Evolutionary conservation across 1,140 invertebrate species (phyloP), one percentile per base, ranked within the genome.

Genomic region (Manduca sexta): DNA sequence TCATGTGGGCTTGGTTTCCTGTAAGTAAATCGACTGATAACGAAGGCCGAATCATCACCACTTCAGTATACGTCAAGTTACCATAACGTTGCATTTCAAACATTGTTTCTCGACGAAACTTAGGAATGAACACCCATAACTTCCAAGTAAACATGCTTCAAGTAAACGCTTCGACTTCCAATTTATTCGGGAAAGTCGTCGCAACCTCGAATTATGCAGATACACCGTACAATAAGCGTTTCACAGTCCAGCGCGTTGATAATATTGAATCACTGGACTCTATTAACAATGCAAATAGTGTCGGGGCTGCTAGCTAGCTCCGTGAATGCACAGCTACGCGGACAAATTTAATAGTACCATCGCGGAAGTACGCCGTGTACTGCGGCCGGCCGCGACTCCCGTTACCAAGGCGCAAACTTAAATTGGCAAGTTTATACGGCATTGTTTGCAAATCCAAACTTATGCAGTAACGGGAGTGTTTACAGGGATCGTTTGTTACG

Each of bases 281-380:
- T 76, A 76, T 76, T 76, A 76, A 74, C 70, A 71, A 71, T 72
- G 73, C 69, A 74, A 73, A 76, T 71, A 69, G 51, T 64, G 61
- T 55, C 55, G 51, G 44, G 61, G 64, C 56, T 51, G 54, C 56
- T 51, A 64, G 64, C 67, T 62, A 64, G 68, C 68, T 69, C 60
- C 64, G 68, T 64, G 69, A 73, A 76, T 73, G 73, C 69, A 69
- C 58, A 48, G 58, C 62, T 47, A 56, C 62, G 49, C 45, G 47
- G 45, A 57, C 67, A 52, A 55, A 59, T 45, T 55, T 62, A 43
- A 21, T 33, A 5, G 13, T 29, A 34, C 21, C 8, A 14, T 11
- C 30, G 35, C n/a, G 2, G 14, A 18, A 41, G 8, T 11, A 11
- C 10, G 21, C 18, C 14, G 17, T 4, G 10, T 18, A 13, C 18